Percentiles rank a stretch among this genome's conserved stretches.
Evolutionary conservation across 2,797 vertebrate genomes (phyloP).

Genomic region (Poecilia wingei): DNA sequence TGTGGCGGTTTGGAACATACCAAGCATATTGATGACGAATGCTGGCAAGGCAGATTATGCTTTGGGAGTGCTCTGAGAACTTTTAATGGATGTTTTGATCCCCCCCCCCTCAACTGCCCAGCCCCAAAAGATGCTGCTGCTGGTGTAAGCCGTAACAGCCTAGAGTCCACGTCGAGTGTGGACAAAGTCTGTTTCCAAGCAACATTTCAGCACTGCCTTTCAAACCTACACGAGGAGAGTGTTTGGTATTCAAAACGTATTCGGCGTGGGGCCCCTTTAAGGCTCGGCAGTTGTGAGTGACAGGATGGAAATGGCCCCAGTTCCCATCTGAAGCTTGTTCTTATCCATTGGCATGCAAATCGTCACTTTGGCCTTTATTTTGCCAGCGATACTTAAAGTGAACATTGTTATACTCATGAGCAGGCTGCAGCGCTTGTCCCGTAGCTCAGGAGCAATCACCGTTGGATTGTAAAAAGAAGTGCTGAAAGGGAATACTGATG

Average conservation of each 20-base stretch:
- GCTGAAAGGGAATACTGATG: slow-evolving; percentile 39
- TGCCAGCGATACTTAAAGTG: slow-evolving; percentile 27
- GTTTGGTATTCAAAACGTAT: slow-evolving; percentile 39
- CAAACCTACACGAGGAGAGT: slow-evolving; percentile 15
- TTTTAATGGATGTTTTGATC: slow-evolving; percentile 3
- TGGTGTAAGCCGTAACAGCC: slow-evolving; percentile 1
- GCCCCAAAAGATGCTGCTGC: neutral
- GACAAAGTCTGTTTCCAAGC: slow-evolving; percentile 10
- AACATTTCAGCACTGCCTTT: slow-evolving; percentile 15
- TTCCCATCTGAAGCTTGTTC: slow-evolving; percentile 39
- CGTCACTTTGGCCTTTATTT: slow-evolving; percentile 35
- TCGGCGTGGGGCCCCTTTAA: slow-evolving; percentile 31
- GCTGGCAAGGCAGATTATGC: slow-evolving; percentile 4
- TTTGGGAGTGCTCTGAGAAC: slow-evolving; percentile 12
- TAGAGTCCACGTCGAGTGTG: slow-evolving; percentile 5
- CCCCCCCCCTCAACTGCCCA: neutral
- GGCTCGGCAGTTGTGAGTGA: slow-evolving; percentile 41
- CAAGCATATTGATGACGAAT: slow-evolving; percentile 22
- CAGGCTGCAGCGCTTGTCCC: slow-evolving; percentile 27
- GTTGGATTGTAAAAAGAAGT: slow-evolving; percentile 47
- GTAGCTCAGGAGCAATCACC: slow-evolving; percentile 18
- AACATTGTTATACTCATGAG: slow-evolving; percentile 27
- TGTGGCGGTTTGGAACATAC: neutral
- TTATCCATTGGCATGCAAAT: slow-evolving; percentile 42
- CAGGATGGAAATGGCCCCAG: slow-evolving; percentile 40